Percentiles rank a stretch among this genome's conserved stretches.
phyloP scores from a whole-genome alignment of 2,797 vertebrate species.

The Chanos chanos region DNA sequence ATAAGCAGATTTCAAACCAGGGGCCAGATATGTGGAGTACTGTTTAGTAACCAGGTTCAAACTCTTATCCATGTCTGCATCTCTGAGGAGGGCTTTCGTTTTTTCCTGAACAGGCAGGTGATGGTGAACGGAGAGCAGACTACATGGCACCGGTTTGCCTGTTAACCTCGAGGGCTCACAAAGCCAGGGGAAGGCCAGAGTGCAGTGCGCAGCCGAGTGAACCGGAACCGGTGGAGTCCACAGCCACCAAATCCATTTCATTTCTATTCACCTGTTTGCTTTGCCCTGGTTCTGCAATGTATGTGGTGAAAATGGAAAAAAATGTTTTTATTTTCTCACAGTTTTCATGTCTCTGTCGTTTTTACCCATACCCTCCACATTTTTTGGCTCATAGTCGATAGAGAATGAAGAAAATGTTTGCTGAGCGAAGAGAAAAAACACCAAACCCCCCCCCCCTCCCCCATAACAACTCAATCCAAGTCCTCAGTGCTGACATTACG shows the following conservation, averaged over 20 bases:
- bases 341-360: background rate
- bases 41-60: background rate
- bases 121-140: slow-evolving; percentile 38
- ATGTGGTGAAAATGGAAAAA: slow-evolving; percentile 1
- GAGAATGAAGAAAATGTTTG: too few relatives aligned
- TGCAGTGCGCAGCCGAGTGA: slow-evolving; percentile 38
- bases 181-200: slow-evolving; percentile 32
- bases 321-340: too few relatives aligned
- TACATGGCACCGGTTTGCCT: slow-evolving; percentile 45
- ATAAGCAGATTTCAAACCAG: background rate
- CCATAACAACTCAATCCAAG: too few relatives aligned
- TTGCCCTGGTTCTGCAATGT: background rate
- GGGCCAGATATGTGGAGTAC: background rate
- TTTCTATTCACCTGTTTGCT: slow-evolving; percentile 2
- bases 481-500: background rate
- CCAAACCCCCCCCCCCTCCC: too few relatives aligned
- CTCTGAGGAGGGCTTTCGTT: slow-evolving; percentile 13
- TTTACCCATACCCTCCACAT: background rate
- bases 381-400: too few relatives aligned
- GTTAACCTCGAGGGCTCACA: slow-evolving; percentile 46
- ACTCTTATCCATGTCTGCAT: slow-evolving; percentile 27
- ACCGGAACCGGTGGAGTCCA: slow-evolving; percentile 30
- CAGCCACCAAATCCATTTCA: slow-evolving; percentile 1
- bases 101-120: slow-evolving; percentile 37
- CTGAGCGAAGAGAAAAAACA: too few relatives aligned